Evolutionary conservation across 1,140 invertebrate species (phyloP), one percentile per base, ranked within the genome.

Genomic region (Scaptomyza montana): DNA sequence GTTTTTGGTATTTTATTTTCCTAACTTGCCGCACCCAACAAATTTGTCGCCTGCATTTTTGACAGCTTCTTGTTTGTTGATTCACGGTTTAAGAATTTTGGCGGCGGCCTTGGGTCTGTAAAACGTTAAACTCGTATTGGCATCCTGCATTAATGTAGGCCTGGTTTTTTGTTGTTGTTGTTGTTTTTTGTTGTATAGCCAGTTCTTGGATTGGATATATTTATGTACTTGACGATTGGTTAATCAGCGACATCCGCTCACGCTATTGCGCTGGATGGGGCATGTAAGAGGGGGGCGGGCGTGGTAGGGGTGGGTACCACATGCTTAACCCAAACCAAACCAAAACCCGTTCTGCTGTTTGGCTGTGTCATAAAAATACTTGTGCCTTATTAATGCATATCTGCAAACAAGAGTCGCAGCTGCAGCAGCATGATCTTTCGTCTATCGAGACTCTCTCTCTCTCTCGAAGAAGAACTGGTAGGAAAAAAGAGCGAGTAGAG

Each of bases 281-380:
- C 28, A 30, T 16, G 16, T 16, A 16, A 16, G 28, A 30, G 28
- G 28, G 2, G 28, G 53, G 30, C 21, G 13, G 45, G 30, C 21
- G 13, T 39, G 43, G 19, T n/a, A 16, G 43, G 25, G 25, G n/a
- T n/a, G 7, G 36, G 13, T 33, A 41, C 9, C 39, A 41, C 36
- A 39, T 39, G 36, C 36, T 10, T 19, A 6, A n/a, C 3, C 30
- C 1, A 33, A 16, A 16, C 16, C 16, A 16, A 30, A 30, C 13
- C 28, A 5, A 84, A 84, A 84, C 80, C 60, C 59, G 80, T 85
- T 84, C 85, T 8, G 16, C 5, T 6, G 39, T 12, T 33, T 7
- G 39, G 55, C 57, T 54, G 60, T 70, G 65, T 84, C 73, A 82
- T 82, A 84, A 84, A 82, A 79, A 82, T 82, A 82, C 61, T 76